These are phyloP conservation scores for Drosophila saltans DNA, from an alignment of 1,140 invertebrate genomes.

Conservation along the genomic window DNA sequence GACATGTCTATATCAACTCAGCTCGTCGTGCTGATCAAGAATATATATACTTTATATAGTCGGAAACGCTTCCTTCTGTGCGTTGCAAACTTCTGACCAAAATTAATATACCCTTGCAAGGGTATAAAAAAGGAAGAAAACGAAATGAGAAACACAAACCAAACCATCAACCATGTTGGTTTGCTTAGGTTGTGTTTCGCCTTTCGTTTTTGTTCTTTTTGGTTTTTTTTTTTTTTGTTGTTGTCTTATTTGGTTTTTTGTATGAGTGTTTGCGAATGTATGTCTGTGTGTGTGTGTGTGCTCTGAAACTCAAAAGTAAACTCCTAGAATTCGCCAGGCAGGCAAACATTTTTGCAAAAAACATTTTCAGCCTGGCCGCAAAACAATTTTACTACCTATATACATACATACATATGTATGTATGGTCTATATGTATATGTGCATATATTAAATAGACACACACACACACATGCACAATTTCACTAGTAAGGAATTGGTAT, in stretches of 20 bases:
- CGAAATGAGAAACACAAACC: slow-evolving; percentile 9
- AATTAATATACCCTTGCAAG: no score
- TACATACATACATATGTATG: neutral
- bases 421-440: neutral
- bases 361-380: slow-evolving; percentile 54
- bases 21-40: no score
- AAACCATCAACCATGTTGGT: slow-evolving; percentile 9
- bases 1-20: no score
- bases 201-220: neutral
- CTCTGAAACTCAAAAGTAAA: slow-evolving; percentile 7
- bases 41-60: no score
- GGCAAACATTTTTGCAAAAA: slow-evolving; percentile 11
- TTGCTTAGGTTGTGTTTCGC: slow-evolving; percentile 7
- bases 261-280: neutral
- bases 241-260: neutral
- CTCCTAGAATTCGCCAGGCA: slow-evolving; percentile 9
- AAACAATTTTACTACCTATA: slow-evolving; percentile 65
- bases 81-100: no score
- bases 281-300: neutral
- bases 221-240: neutral
- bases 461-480: neutral
- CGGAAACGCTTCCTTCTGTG: no score
- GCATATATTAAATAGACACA: slow-evolving; percentile 59
- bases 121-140: neutral
- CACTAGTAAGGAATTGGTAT: neutral